Evolutionary conservation across 1,140 invertebrate genomes (phyloP), one percentile per base, ranked within the genome.

Genomic region (Aporrectodea caliginosa): DNA sequence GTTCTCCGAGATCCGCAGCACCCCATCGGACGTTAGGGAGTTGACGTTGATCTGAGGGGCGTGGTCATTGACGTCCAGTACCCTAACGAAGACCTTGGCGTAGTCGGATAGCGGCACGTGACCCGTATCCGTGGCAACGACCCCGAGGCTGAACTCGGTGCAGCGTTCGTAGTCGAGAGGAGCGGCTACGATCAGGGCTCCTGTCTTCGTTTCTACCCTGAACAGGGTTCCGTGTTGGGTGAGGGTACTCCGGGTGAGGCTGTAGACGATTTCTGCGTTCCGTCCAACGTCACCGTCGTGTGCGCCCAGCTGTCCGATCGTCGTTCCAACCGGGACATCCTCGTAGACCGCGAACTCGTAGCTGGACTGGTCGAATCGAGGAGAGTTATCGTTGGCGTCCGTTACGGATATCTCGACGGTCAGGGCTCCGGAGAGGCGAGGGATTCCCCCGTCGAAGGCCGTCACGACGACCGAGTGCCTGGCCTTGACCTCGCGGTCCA

Each of bases 251-350:
- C 33, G 30, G 27, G 30, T 27, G 31, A 87, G 81, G 22, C 79
- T 82, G 87, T 98, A 99, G n/a, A 90, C 92, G 2, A 99, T 90
- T 0, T 92, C 91, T 0, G 95, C 94, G 89, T 98, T 99, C 72
- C 92, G 91, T 0, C 94, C 96, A 83, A 94, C 93, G 87, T 99
- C 97, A n/a, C 90, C 89, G 88, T 99, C 97, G 2, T 90, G 91
- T 0, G 97, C 97, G 1, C 90, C 86, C 0, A 97, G 92, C 83
- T 93, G 92, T 0, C 96, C 87, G 0, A 96, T 93, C 14, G 91
- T 91, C 0, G 93, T 94, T 27, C 69, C 69, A 1, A 32, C n/a
- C 29, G 75, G 33, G 75, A 43, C 30, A 31, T 76, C 35, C 43
- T 76, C 75, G 43, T 27, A 29, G 27, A 76, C 35, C 1, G n/a